phyloP scores from a whole-genome alignment of 2,113 vertebrate species.

The Theristicus caerulescens region DNA sequence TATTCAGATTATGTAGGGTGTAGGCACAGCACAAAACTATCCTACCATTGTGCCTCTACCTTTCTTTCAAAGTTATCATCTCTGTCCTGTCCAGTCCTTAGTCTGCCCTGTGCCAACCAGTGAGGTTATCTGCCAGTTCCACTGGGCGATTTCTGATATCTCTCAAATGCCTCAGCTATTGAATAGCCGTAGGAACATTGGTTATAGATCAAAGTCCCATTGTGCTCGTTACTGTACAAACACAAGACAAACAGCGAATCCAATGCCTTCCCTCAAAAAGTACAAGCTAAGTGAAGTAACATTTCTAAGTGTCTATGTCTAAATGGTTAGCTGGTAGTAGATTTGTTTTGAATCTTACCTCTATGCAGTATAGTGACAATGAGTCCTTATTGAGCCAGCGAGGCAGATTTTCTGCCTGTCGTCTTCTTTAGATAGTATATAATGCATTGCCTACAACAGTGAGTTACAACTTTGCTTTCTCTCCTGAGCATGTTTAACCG shows the following conservation, averaged over 20 bases:
- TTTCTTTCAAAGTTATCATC: background rate
- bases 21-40: background rate
- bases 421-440: background rate
- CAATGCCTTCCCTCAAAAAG: background rate
- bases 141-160: background rate
- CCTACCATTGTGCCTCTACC: background rate
- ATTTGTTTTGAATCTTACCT: background rate
- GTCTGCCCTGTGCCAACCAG: background rate
- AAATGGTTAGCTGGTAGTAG: background rate
- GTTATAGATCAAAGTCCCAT: background rate
- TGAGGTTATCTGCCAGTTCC: background rate
- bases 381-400: background rate
- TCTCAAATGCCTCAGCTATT: background rate
- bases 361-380: background rate
- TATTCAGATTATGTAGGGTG: background rate
- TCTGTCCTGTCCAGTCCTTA: background rate
- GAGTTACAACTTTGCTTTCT: background rate
- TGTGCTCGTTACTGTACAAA: background rate
- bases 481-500: background rate
- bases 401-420: background rate
- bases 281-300: background rate
- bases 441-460: background rate
- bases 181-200: background rate
- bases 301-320: background rate
- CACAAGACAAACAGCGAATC: background rate